Percentiles rank a stretch among this genome's conserved stretches.
Conservation (phyloP, 2,113 vertebrate species). For the Trematocara zebra region DNA sequence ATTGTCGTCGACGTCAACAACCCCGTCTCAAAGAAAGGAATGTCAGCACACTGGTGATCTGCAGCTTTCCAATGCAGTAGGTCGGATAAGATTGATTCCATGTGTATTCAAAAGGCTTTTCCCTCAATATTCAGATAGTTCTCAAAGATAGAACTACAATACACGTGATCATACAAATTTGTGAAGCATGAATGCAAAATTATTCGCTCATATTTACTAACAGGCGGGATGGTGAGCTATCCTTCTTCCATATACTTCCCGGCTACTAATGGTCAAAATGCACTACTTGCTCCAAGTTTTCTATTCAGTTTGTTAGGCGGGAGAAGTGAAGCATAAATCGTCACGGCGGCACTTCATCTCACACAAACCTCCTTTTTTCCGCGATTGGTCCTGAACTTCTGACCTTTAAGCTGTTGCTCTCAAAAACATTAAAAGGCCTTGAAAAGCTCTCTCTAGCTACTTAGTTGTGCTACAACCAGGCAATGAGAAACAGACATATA, state of each 20-base stretch:
- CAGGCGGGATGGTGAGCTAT: not conserved
- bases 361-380: not conserved
- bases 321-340: not conserved
- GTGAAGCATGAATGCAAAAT: not conserved
- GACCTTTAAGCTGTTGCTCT: not conserved
- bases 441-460: not conserved
- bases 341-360: not conserved
- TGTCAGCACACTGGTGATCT: not conserved
- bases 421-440: not conserved
- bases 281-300: not conserved
- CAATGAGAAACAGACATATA: not conserved
- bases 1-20: too few species aligned
- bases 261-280: not conserved
- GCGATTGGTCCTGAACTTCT: not conserved
- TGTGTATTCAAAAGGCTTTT: not conserved
- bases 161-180: not conserved
- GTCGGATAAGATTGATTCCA: not conserved
- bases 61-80: not conserved
- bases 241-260: not conserved
- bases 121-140: rapidly evolving
- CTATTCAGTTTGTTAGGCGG: not conserved
- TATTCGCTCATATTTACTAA: not conserved
- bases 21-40: not conserved
- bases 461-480: not conserved
- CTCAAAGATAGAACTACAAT: not conserved